Conservation (phyloP, 1,140 invertebrate genomes). For the Drosophila elegans region DNA sequence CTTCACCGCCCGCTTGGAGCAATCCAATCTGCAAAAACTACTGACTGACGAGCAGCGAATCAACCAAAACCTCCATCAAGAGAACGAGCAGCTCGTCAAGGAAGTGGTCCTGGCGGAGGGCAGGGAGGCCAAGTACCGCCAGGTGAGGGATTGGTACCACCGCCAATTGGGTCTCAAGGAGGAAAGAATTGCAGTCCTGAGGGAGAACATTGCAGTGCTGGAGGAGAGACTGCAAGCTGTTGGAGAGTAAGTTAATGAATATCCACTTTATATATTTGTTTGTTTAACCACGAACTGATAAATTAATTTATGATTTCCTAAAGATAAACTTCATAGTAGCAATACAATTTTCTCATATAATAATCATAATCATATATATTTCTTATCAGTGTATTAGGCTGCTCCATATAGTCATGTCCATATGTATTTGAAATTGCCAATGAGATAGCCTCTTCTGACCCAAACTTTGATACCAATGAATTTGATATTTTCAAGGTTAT, state of each 20-base stretch:
- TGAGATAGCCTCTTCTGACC: background rate
- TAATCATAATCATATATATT: too few relatives aligned
- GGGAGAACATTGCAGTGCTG: background rate
- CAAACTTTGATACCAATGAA: background rate
- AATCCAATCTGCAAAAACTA: slow-evolving; percentile 29
- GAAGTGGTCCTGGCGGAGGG: slow-evolving; percentile 19
- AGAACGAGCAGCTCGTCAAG: slow-evolving; percentile 38
- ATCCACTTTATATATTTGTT: background rate
- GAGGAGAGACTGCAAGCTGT: slow-evolving; percentile 1
- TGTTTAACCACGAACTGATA: too few relatives aligned
- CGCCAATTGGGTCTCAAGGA: slow-evolving; percentile 28
- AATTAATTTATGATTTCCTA: too few relatives aligned
- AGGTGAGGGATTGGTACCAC: slow-evolving; percentile 3
- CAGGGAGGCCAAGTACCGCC: background rate
- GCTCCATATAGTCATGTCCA: too few relatives aligned
- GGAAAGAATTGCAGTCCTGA: slow-evolving; percentile 2
- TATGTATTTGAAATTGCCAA: background rate
- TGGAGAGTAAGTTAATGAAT: slow-evolving; percentile 4
- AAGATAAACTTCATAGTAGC: too few relatives aligned
- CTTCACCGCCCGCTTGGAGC: slow-evolving; percentile 38
- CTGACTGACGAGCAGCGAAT: slow-evolving; percentile 42
- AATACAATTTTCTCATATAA: too few relatives aligned
- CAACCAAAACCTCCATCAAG: slow-evolving; percentile 10
- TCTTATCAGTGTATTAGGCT: too few relatives aligned
- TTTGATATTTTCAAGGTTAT: background rate